phyloP scores from a whole-genome alignment of 2,888 invertebrate species.

The Pristionchus maxplancki region DNA sequence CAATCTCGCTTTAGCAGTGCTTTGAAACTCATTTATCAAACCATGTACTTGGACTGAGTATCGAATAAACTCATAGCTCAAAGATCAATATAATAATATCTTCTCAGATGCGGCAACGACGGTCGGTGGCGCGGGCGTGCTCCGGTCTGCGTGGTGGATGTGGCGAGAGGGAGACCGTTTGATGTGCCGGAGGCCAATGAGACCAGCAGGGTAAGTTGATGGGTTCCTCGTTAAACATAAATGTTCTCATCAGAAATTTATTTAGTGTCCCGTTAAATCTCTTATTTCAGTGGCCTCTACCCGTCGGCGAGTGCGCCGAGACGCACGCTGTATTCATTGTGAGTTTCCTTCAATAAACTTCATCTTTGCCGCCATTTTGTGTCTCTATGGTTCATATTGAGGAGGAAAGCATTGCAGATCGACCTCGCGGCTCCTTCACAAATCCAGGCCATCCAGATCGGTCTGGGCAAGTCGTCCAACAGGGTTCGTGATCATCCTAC shows the following conservation, averaged over 20 bases:
- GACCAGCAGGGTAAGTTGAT: background rate
- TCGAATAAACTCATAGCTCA: background rate
- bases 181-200: constrained; percentile 47
- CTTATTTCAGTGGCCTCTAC: constrained; percentile 23
- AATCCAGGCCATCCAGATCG: constrained; percentile 59
- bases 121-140: constrained; percentile 67
- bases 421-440: constrained; percentile 57
- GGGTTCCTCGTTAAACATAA: background rate
- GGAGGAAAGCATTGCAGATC: background rate
- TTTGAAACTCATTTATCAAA: too few relatives aligned
- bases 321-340: constrained; percentile 25
- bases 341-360: background rate
- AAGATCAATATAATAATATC: too few relatives aligned
- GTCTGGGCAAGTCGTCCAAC: constrained; percentile 57
- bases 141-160: constrained; percentile 72
- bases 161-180: constrained; percentile 66
- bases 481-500: constrained; percentile 57
- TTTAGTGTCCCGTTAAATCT: background rate
- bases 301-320: constrained; percentile 12
- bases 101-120: constrained; percentile 57
- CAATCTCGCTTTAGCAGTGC: too few relatives aligned
- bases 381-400: too few relatives aligned
- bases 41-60: too few relatives aligned
- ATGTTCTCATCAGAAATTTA: too few relatives aligned
- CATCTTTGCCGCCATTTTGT: too few relatives aligned